These are phyloP conservation scores for Steatocranus sp. DNA, from an alignment of 2,797 vertebrate genomes.

Conservation along the genomic window DNA sequence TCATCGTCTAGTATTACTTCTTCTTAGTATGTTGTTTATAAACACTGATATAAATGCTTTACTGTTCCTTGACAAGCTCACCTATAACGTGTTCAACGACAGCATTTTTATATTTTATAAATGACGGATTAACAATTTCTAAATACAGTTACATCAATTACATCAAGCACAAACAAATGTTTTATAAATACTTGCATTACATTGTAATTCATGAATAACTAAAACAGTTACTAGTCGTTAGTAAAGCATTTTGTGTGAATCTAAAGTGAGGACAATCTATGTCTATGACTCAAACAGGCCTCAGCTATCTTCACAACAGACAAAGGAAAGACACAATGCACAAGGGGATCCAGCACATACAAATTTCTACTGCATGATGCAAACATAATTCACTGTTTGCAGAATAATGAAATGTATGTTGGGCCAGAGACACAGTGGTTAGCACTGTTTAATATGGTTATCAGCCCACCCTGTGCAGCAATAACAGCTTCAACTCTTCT, in stretches of 20 bases:
- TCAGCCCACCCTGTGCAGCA: background rate
- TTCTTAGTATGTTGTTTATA: background rate
- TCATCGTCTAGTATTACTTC: fast-evolving
- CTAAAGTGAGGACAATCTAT: background rate
- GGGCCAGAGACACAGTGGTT: background rate
- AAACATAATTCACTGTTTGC: background rate
- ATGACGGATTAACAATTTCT: background rate
- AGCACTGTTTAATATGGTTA: background rate
- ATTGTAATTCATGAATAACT: background rate
- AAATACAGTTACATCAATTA: background rate
- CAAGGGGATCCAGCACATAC: background rate
- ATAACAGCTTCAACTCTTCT: background rate
- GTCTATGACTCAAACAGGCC: background rate
- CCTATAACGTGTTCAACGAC: background rate
- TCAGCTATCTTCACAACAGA: background rate
- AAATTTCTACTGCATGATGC: background rate
- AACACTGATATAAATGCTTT: background rate
- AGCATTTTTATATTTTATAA: background rate
- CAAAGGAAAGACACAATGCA: background rate
- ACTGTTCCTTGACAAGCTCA: background rate
- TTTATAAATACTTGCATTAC: background rate
- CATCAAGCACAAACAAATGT: background rate
- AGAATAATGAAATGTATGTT: background rate
- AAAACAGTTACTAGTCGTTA: background rate
- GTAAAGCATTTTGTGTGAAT: background rate